Percentiles rank a stretch among this genome's conserved stretches.
Conservation (phyloP, 2,113 vertebrate genomes). For the Leuciscus idus region DNA sequence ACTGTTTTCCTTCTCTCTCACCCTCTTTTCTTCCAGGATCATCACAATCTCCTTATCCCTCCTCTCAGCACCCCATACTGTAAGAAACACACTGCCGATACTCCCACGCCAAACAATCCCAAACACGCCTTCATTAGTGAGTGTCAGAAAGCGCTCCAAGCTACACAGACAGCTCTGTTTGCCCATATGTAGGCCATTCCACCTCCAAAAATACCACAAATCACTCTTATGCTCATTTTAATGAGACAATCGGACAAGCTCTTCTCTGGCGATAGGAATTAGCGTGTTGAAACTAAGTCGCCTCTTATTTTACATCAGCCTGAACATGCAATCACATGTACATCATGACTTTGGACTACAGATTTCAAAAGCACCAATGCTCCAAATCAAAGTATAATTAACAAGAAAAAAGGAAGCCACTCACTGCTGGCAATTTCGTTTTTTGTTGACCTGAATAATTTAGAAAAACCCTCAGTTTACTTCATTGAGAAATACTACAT, state of each 20-base stretch:
- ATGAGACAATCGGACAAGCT: slow-evolving; percentile 39
- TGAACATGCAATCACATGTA: not conserved
- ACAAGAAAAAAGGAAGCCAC: not conserved
- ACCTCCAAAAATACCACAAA: slow-evolving; percentile 1
- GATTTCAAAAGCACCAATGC: not conserved
- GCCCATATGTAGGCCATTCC: slow-evolving; percentile 14
- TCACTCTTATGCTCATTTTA: not conserved
- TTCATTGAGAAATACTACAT: no score
- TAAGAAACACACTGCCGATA: slow-evolving; percentile 12
- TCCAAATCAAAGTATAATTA: not conserved
- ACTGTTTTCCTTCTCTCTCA: slow-evolving; percentile 27
- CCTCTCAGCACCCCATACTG: slow-evolving; percentile 32
- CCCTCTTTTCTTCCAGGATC: slow-evolving; percentile 29
- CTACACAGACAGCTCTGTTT: slow-evolving; percentile 20
- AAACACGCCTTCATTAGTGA: slow-evolving; percentile 27
- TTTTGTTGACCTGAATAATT: not conserved
- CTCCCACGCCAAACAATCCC: slow-evolving; percentile 35
- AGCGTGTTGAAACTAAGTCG: slow-evolving; percentile 11
- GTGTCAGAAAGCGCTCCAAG: slow-evolving; percentile 41
- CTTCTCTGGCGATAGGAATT: slow-evolving; percentile 19
- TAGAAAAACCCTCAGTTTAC: no score
- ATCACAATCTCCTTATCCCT: slow-evolving; percentile 39
- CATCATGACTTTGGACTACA: not conserved
- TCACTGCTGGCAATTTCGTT: not conserved
- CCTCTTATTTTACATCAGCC: not conserved